Conservation (phyloP, 2,888 invertebrate species). For the Patella caerulea region DNA sequence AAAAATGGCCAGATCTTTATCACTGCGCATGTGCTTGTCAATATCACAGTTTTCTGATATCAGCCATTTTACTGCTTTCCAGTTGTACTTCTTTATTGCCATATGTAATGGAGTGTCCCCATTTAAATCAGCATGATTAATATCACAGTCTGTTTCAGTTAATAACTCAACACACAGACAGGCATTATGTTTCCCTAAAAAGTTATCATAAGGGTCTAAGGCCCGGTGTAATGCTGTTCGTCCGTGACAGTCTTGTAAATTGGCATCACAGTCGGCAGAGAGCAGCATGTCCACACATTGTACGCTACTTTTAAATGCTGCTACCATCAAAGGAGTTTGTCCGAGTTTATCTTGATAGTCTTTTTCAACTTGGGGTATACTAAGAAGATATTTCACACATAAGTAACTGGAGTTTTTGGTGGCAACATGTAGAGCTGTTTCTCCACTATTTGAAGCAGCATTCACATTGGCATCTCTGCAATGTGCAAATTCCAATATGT, state of each 20-base stretch:
- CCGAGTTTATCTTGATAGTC: background rate
- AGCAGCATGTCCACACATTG: background rate
- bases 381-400: background rate
- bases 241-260: background rate
- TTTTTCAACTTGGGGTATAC: background rate
- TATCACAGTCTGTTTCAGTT: background rate
- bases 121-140: background rate
- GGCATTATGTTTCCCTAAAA: background rate
- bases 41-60: background rate
- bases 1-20: background rate
- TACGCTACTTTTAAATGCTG: slow-evolving; percentile 1
- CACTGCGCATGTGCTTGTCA: background rate
- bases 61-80: background rate
- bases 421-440: background rate
- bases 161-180: background rate
- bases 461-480: background rate
- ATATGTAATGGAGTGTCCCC: slow-evolving; percentile 2
- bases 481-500: background rate
- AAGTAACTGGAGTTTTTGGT: background rate
- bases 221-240: background rate
- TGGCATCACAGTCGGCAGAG: background rate
- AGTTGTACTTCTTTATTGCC: background rate
- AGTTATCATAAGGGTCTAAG: background rate
- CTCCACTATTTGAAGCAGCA: background rate
- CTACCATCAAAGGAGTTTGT: background rate